Evolutionary conservation across 2,888 invertebrate genomes (phyloP), one percentile per base, ranked within the genome.

Genomic region (Polia nebulosa): DNA sequence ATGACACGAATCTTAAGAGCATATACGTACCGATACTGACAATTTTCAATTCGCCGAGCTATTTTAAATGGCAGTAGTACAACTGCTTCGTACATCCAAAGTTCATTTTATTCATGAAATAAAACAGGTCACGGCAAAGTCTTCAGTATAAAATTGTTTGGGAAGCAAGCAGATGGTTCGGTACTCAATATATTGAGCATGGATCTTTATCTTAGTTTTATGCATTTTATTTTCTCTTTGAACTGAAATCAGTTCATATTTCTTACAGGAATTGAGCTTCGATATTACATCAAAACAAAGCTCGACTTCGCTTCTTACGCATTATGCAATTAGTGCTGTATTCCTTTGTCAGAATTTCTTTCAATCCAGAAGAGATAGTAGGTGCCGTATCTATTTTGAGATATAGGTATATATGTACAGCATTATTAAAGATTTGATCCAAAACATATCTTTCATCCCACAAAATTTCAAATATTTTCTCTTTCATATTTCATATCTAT

Each of bases 391-490:
- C 17, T 39, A 15, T 41, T 61, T 25, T n/a, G n/a, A n/a, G n/a
- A n/a, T n/a, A n/a, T n/a, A n/a, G n/a, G n/a, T n/a, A n/a, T n/a
- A n/a, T n/a, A n/a, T 7, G 17, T 29, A 17, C 17, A 29, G 20
- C 7, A 25, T 36, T 49, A 9, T 22, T 22, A 15, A 36, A 11
- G 6, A 20, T 27, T 44, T n/a, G 7, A 36, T 36, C n/a, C 22
- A n/a, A n/a, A 41, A 9, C 27, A 66, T 34, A 32, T 27, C 1
- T 27, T 57, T 34, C 20, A 17, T 5, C 7, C n/a, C 20, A 27
- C 39, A 56, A 20, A 9, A 41, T 13, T 55, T 29, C 29, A 45
- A 71, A 29, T 6, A 49, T 71, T 58, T 67, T 36, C 13, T 39
- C 25, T 17, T 17, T 5, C 32, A 41, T 22, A 17, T 63, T 25